Conservation (phyloP, 2,113 vertebrate species). For the Sapayoa aenigma region DNA sequence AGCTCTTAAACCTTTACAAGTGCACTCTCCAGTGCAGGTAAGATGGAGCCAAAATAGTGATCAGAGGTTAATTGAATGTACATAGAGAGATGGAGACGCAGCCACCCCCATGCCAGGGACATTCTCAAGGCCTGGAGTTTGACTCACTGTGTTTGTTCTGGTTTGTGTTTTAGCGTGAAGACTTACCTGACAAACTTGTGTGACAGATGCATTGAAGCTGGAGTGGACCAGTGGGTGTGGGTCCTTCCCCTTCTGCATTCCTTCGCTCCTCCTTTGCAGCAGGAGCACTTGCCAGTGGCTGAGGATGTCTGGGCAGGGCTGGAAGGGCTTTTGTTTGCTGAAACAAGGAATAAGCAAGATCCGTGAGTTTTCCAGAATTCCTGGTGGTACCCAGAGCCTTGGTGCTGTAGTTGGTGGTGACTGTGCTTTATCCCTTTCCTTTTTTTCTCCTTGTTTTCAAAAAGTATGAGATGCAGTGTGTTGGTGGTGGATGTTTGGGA, state of each 20-base stretch:
- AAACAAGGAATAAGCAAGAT: neutral
- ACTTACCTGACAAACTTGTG: neutral
- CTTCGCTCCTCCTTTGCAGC: neutral
- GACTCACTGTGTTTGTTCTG: neutral
- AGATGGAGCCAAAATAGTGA: neutral
- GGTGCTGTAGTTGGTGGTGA: neutral
- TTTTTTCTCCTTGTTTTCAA: neutral
- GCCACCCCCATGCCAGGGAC: neutral
- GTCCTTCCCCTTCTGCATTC: constrained; percentile 68
- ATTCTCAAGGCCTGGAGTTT: neutral
- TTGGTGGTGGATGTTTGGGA: neutral
- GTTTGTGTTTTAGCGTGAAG: neutral
- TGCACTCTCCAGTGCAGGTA: neutral
- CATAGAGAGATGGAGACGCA: neutral
- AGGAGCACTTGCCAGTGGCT: fast-evolving
- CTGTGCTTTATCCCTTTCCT: neutral
- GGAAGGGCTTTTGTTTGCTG: constrained; percentile 42
- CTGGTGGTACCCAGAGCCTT: neutral
- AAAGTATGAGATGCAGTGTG: fast-evolving
- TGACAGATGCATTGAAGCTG: neutral
- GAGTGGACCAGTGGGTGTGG: constrained; percentile 37
- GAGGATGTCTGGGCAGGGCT: constrained; percentile 80
- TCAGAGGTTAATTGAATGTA: neutral
- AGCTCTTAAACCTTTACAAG: neutral
- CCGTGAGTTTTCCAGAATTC: neutral